Evolutionary conservation across 2,113 vertebrate genomes (phyloP).

Genomic region (Pseudonaja textilis): DNA sequence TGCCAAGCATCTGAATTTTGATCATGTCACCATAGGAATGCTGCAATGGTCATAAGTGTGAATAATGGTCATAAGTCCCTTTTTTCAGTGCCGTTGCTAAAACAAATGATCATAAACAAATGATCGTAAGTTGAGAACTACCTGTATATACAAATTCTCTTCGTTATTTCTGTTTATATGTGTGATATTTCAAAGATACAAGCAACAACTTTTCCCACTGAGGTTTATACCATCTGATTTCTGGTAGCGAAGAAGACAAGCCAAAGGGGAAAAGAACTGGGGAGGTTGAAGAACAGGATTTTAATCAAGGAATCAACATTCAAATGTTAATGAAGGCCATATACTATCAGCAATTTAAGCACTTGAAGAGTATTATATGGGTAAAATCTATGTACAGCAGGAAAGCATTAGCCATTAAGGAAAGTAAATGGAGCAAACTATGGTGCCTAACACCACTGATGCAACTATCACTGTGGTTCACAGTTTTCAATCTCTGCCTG

Average conservation of each 20-base stretch:
- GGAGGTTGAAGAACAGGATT: not conserved
- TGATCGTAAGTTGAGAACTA: not conserved
- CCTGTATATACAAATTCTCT: not conserved
- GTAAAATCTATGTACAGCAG: not conserved
- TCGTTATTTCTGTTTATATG: not conserved
- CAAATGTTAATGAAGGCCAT: not conserved
- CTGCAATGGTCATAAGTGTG: not conserved
- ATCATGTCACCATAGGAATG: not conserved
- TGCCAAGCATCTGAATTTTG: not conserved
- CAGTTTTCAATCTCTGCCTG: not conserved
- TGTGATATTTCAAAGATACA: not conserved
- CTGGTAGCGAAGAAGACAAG: not conserved
- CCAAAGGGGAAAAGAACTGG: not conserved
- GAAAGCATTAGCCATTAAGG: not conserved
- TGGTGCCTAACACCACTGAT: not conserved
- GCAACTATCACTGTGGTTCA: not conserved
- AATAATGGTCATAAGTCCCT: not conserved
- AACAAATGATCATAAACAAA: not conserved
- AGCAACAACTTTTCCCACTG: not conserved
- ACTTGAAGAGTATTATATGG: not conserved
- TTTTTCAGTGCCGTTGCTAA: not conserved
- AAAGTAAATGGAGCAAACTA: not conserved
- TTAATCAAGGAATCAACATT: not conserved
- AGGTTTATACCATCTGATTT: not conserved
- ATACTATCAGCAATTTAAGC: not conserved